Percentiles rank a stretch among this genome's conserved stretches.
Conservation (phyloP, 2,888 invertebrate species). For the Drosophila emarginata region DNA sequence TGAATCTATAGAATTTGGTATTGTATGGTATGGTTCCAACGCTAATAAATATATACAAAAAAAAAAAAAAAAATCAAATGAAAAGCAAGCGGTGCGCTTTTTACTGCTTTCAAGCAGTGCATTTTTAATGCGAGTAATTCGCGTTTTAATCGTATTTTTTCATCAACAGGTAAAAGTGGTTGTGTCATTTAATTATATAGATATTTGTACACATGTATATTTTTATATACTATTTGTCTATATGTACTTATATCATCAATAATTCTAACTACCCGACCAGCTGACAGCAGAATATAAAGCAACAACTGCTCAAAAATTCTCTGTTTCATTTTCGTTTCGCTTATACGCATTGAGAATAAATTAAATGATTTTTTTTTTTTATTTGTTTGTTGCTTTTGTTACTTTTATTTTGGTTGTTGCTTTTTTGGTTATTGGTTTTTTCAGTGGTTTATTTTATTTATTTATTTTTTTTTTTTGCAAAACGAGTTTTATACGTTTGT, state of each 20-base stretch:
- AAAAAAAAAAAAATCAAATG: too few species aligned
- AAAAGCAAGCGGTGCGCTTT: not conserved
- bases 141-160: not conserved
- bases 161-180: not conserved
- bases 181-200: not conserved
- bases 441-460: constrained; percentile 1
- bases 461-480: constrained; percentile 34
- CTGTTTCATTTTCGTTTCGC: constrained; percentile 45
- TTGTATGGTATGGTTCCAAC: too few species aligned
- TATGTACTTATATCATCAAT: not conserved
- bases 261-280: not conserved
- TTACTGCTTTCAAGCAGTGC: not conserved
- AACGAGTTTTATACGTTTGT: constrained; percentile 32
- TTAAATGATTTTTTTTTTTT: constrained; percentile 49
- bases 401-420: constrained; percentile 27
- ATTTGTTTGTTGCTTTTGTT: constrained; percentile 33
- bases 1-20: too few species aligned
- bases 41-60: too few species aligned
- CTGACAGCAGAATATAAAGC: constrained; percentile 20
- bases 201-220: not conserved
- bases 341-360: constrained; percentile 71
- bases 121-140: not conserved
- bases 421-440: constrained; percentile 29
- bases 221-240: not conserved
- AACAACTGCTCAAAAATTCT: constrained; percentile 13